Conservation (phyloP, 2,113 vertebrate species). For the Cheilinus undulatus region DNA sequence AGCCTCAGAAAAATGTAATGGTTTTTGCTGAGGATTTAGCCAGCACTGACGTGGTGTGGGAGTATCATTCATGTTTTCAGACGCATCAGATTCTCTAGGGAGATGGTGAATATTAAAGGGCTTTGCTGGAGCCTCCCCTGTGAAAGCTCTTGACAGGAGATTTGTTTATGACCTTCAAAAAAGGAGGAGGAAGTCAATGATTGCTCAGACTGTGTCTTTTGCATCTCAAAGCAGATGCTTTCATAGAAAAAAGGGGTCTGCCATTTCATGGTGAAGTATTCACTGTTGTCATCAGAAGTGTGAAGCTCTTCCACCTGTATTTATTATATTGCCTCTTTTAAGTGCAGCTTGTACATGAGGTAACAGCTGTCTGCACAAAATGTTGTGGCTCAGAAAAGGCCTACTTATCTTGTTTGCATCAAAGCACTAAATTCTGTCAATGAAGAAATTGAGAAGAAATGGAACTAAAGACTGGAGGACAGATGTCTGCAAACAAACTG, state of each 20-base stretch:
- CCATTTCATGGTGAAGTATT: constrained; percentile 39
- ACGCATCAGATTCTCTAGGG: constrained; percentile 61
- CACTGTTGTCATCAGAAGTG: constrained; percentile 43
- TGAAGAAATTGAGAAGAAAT: constrained; percentile 26
- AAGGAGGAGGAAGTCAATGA: constrained; percentile 59
- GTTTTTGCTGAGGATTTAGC: constrained; percentile 74
- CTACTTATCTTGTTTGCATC: constrained; percentile 47
- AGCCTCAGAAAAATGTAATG: constrained; percentile 67
- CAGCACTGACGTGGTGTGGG: constrained; percentile 30
- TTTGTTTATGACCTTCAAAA: constrained; percentile 80
- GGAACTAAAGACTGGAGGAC: constrained; percentile 18
- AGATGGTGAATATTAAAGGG: constrained; percentile 76
- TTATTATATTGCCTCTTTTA: constrained; percentile 34
- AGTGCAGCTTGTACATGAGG: constrained; percentile 10
- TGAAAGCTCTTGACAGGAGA: constrained; percentile 67
- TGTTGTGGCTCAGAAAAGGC: constrained; percentile 17
- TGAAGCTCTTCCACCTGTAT: constrained; percentile 13
- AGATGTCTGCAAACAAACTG: constrained; percentile 44
- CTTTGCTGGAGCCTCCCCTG: constrained; percentile 53
- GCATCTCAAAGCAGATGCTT: constrained; percentile 50
- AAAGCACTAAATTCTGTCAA: constrained; percentile 25
- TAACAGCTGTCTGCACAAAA: constrained; percentile 19
- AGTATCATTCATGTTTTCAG: constrained; percentile 59
- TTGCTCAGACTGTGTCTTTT: constrained; percentile 53
- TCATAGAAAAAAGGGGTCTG: constrained; percentile 8